Evolutionary conservation across 37 sponge, comb jelly and placozoan species (phyloP).

Genomic region (Cliona cf. orientalis): DNA sequence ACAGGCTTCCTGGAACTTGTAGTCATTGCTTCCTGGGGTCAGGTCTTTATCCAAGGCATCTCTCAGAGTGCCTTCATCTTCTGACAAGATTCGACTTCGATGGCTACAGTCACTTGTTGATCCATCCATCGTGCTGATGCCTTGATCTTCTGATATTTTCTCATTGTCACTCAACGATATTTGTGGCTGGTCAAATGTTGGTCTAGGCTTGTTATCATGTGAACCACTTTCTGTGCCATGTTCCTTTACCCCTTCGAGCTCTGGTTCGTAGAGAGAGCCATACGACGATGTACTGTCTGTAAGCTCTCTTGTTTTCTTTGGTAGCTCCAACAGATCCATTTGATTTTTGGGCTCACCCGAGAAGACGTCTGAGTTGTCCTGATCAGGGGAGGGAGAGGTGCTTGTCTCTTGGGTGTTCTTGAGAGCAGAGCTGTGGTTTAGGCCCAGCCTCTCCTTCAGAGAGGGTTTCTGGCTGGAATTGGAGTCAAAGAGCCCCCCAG

Average conservation of each 20-base stretch:
- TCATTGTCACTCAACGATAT: conserved; percentile 49
- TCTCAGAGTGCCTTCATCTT: conserved; percentile 34
- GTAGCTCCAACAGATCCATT: not conserved
- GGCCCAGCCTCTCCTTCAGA: conserved; percentile 39
- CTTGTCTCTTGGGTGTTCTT: conserved; percentile 12
- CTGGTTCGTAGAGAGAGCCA: conserved; percentile 39
- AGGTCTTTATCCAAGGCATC: conserved; percentile 70
- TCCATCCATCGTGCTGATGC: conserved; percentile 86
- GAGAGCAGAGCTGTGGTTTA: conserved; percentile 21
- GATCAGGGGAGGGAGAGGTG: conserved; percentile 33
- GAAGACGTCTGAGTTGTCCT: conserved; percentile 53
- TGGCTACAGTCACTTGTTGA: conserved; percentile 74
- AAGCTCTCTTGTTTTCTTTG: conserved; percentile 9
- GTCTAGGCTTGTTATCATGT: too few species aligned
- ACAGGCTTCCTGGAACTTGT: conserved; percentile 86
- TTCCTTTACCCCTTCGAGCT: not conserved
- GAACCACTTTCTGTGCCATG: not conserved
- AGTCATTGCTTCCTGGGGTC: conserved; percentile 60
- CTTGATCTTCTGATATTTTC: conserved; percentile 69
- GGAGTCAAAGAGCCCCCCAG: conserved; percentile 13
- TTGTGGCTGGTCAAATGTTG: not conserved
- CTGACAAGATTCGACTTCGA: conserved; percentile 24
- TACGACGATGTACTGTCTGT: conserved; percentile 52
- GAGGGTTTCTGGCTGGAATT: conserved; percentile 1
- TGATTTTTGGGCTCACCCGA: not conserved